Conservation (phyloP, 2,888 invertebrate genomes). For the Megalurothrips usitatus region DNA sequence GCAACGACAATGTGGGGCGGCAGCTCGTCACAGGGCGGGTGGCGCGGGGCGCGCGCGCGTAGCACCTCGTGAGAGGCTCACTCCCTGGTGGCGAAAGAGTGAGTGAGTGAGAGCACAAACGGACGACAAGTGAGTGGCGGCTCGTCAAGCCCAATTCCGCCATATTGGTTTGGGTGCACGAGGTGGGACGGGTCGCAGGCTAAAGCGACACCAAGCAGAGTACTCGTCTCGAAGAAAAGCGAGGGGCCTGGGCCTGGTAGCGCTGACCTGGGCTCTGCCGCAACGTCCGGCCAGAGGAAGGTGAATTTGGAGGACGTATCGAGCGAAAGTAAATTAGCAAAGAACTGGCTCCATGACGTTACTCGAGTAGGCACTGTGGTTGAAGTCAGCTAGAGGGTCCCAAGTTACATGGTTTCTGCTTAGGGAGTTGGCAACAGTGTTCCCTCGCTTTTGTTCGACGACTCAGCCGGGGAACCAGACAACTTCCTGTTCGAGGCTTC, state of each 20-base stretch:
- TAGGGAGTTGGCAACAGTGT: constrained; percentile 3
- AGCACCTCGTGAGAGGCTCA: constrained; percentile 50
- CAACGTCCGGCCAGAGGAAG: neutral
- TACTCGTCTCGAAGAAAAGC: constrained; percentile 20
- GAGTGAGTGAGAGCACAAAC: constrained; percentile 24
- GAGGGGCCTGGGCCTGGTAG: neutral
- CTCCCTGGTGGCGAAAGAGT: constrained; percentile 49
- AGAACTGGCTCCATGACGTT: too few species aligned
- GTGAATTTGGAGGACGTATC: neutral
- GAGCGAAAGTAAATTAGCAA: too few species aligned
- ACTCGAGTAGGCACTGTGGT: too few species aligned
- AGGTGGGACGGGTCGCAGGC: constrained; percentile 14
- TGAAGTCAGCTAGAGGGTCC: neutral
- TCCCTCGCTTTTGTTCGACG: constrained; percentile 24
- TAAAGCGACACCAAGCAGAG: constrained; percentile 19
- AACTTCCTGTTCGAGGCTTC: constrained; percentile 19
- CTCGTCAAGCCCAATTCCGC: constrained; percentile 18
- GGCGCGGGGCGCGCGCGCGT: constrained; percentile 28
- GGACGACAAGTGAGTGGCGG: constrained; percentile 25
- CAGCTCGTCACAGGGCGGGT: constrained; percentile 14
- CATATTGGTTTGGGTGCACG: constrained; percentile 26
- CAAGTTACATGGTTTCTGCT: neutral
- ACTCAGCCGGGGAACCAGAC: constrained; percentile 21
- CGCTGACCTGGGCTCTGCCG: neutral
- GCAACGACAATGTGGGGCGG: too few species aligned